These are phyloP conservation scores for Colletes latitarsis DNA, from an alignment of 1,140 invertebrate genomes.

Conservation along the genomic window DNA sequence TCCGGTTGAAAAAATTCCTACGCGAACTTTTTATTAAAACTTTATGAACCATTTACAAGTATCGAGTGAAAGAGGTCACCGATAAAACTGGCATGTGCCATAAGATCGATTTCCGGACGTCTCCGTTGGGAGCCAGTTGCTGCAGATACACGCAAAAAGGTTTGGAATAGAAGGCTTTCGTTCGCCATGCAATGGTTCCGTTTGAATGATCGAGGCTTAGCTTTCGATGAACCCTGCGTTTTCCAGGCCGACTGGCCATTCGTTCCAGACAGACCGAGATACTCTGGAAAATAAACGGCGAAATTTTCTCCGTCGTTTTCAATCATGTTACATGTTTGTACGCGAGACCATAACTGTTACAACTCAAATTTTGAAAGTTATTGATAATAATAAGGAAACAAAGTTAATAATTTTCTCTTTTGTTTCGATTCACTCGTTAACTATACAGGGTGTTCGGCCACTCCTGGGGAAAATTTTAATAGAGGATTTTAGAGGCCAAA, in stretches of 20 bases:
- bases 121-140: background rate
- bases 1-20: too few species aligned
- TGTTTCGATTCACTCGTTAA: too few species aligned
- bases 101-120: conserved; percentile 2
- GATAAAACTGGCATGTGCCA: background rate
- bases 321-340: background rate
- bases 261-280: too few species aligned
- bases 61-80: conserved; percentile 13
- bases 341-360: too few species aligned
- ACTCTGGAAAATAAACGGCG: background rate
- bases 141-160: background rate
- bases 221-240: background rate
- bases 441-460: too few species aligned
- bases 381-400: too few species aligned
- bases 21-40: too few species aligned
- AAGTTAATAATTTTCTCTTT: too few species aligned
- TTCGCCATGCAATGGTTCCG: background rate
- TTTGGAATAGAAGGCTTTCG: background rate
- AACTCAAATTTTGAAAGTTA: too few species aligned
- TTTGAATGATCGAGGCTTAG: background rate
- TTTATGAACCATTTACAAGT: background rate
- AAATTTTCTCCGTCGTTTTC: background rate
- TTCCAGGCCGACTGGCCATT: background rate
- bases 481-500: too few species aligned
- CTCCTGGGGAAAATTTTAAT: too few species aligned